Base-by-base conservation (phyloP, 2,888 invertebrate species). In the Athalia circularis region DNA sequence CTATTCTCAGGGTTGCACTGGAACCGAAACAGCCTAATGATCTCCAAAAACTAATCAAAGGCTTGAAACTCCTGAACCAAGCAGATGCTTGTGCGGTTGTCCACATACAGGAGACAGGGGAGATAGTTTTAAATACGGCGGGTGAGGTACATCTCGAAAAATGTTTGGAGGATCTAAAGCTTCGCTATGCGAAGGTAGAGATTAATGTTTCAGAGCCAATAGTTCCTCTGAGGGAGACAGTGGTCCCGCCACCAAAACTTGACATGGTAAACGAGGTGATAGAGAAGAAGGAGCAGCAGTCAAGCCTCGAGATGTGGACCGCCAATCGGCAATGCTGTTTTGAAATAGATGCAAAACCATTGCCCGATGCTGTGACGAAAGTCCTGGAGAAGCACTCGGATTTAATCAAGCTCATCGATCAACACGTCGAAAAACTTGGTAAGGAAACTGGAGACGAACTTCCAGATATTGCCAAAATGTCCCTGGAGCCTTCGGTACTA, bases 111-210 rank as follows among this genome's bases (percentile, higher is more conserved):
- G 97, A 98, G 87, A 97, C 96, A 0, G 99, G 99, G 0, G 99
- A 99, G 88, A 95, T 98, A 87, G 97, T 99, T 0, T 92, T 99
- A 50, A 94, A 97, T 3, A 98, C 99, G 0, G 96, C 99, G 2
- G 99, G 99, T 0, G 98, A 99, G 91, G 96, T 99, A 2, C 99
- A 99, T 91, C 92, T 99, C 76, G 97, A 99, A 88, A 95, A 98
- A 87, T 99, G 99, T 91, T 92, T 99, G 5, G 96, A 97, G 87
- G 99, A 99, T 91, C 92, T 99, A 76, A 94, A 93, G 93, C 92
- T 92, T 79, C 93, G 94, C 82, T 98, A 97, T 91, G 97, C 96
- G 0, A 95, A 95, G 89, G 94, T 97, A 80, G 95, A 96, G 72
- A 92, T 99, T n/a, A 95, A 95, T 81, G 97, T 97, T 0, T 99